Conservation (phyloP, 2,888 invertebrate species). For the Helleia helle region DNA sequence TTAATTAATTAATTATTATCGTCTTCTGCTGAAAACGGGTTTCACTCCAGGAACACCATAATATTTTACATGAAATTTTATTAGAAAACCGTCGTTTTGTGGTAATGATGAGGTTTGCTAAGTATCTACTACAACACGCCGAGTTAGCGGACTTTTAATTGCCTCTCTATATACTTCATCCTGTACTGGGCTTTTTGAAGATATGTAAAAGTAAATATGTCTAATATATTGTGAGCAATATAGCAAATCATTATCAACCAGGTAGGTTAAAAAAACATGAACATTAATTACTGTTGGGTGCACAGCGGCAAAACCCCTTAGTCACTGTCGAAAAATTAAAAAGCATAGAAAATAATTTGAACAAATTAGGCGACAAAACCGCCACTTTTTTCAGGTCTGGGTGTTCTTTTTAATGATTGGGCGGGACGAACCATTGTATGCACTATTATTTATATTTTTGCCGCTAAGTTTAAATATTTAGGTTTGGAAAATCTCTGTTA, state of each 20-base stretch:
- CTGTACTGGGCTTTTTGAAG: too few relatives aligned
- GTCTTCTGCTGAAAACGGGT: too few relatives aligned
- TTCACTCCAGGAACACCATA: too few relatives aligned
- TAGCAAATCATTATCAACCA: constrained; percentile 1
- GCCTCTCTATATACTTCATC: too few relatives aligned
- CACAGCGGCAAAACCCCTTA: constrained; percentile 57
- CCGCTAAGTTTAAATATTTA: constrained; percentile 2
- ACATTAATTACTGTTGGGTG: constrained; percentile 51
- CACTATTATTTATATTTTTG: constrained; percentile 2
- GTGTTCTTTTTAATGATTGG: constrained; percentile 38
- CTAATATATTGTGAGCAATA: background rate
- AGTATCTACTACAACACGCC: too few relatives aligned
- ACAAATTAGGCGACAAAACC: constrained; percentile 69
- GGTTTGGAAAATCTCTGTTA: too few relatives aligned
- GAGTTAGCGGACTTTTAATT: too few relatives aligned
- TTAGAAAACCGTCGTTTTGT: too few relatives aligned
- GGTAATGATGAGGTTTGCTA: too few relatives aligned
- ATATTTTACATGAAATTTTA: too few relatives aligned
- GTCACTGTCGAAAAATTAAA: constrained; percentile 53
- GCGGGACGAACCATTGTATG: constrained; percentile 22
- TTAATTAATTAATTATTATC: too few relatives aligned
- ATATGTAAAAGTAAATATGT: background rate
- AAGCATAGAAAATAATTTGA: constrained; percentile 42
- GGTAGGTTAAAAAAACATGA: constrained; percentile 25
- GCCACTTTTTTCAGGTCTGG: constrained; percentile 43